These are phyloP conservation scores for Elephas maximus DNA, from an alignment of 2,113 vertebrate genomes.

Conservation along the genomic window DNA sequence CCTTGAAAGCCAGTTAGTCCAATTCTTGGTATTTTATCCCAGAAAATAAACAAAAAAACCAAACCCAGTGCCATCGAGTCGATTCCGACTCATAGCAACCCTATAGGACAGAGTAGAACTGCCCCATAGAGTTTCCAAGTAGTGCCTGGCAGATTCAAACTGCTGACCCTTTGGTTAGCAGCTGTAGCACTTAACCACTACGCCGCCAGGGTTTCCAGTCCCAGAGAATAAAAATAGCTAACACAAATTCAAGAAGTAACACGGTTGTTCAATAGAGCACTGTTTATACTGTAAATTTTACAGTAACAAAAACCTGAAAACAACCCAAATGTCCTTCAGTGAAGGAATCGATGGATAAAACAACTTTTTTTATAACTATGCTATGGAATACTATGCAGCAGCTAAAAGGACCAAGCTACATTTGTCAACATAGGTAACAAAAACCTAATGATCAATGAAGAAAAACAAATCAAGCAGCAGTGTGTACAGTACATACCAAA, in stretches of 20 bases:
- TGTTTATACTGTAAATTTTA: neutral
- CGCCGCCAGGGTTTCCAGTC: too few relatives aligned
- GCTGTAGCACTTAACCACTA: too few relatives aligned
- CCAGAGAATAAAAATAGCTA: neutral
- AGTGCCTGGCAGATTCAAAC: too few relatives aligned
- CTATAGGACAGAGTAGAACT: too few relatives aligned
- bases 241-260: neutral
- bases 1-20: neutral
- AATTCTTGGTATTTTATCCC: slow-evolving; percentile 7
- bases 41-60: neutral
- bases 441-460: neutral
- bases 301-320: neutral
- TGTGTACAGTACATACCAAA: neutral
- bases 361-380: neutral
- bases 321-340: neutral
- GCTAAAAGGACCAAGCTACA: neutral
- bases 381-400: neutral
- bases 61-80: too few relatives aligned
- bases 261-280: neutral
- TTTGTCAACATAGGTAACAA: neutral
- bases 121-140: too few relatives aligned
- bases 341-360: neutral
- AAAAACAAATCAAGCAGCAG: neutral
- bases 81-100: too few relatives aligned
- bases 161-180: too few relatives aligned